phyloP scores from a whole-genome alignment of 2,888 invertebrate species.

The Dyspetes luteomarginatus region DNA sequence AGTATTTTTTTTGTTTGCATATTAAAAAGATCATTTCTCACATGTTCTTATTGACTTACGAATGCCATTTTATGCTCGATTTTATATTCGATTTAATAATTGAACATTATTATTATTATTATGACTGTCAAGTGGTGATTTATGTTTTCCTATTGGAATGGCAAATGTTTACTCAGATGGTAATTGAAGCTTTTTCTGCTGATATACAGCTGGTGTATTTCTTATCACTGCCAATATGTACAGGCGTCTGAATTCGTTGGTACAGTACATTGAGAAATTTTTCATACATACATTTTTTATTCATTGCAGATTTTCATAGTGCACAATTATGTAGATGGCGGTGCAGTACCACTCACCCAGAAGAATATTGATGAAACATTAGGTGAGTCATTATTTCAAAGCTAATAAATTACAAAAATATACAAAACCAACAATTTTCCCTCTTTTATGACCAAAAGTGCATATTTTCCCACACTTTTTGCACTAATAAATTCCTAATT shows the following conservation, averaged over 20 bases:
- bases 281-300: neutral
- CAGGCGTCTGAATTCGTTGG: neutral
- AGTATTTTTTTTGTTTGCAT: too few species aligned
- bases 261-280: neutral
- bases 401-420: neutral
- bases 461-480: too few species aligned
- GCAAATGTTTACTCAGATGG: neutral
- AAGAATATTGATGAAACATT: slow-evolving; percentile 93
- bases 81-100: too few species aligned
- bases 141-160: neutral
- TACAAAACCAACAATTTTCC: neutral
- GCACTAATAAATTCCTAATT: too few species aligned
- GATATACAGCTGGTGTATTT: neutral
- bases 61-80: too few species aligned
- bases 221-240: too few species aligned
- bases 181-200: neutral
- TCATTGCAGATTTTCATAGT: slow-evolving; percentile 69
- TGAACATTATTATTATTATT: neutral
- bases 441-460: too few species aligned
- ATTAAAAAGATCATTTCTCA: too few species aligned
- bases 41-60: too few species aligned
- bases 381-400: slow-evolving; percentile 85
- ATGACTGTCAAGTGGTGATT: neutral
- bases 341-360: slow-evolving; percentile 91
- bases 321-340: slow-evolving; percentile 91